Evolutionary conservation across 2,113 vertebrate species (phyloP).

Genomic region (Micronycteris hirsuta): DNA sequence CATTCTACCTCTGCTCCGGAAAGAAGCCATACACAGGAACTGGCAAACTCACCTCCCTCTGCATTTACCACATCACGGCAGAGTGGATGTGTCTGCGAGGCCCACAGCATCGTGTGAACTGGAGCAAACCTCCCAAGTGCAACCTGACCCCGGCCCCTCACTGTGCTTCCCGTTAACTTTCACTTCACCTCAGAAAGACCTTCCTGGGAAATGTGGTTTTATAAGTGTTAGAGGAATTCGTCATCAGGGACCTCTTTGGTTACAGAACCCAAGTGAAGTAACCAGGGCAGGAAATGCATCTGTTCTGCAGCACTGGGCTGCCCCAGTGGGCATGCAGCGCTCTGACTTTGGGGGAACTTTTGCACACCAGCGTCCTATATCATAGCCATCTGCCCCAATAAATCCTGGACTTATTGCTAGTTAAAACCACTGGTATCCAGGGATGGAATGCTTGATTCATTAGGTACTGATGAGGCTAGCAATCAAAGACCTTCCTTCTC

Average conservation of each 20-base stretch:
- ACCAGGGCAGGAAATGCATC: conserved; percentile 60
- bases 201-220: conserved; percentile 69
- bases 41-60: not conserved
- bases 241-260: conserved; percentile 60
- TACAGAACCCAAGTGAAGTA: conserved; percentile 49
- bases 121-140: not conserved
- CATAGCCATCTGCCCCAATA: not conserved
- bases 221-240: conserved; percentile 62
- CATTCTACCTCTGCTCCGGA: not conserved
- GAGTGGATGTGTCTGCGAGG: not conserved
- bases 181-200: conserved; percentile 55
- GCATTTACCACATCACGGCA: not conserved
- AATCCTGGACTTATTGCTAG: not conserved
- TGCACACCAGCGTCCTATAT: not conserved
- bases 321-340: not conserved
- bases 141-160: conserved; percentile 35
- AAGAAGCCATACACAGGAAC: not conserved
- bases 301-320: not conserved
- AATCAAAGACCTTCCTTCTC: not conserved
- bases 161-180: conserved; percentile 42
- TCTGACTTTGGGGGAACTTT: not conserved
- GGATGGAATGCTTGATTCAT: not conserved
- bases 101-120: not conserved
- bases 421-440: not conserved
- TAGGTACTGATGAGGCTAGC: not conserved